Percentiles rank a stretch among this genome's conserved stretches.
phyloP scores from a whole-genome alignment of 53 echinoderm and acorn worm species.

The Arbacia lixula region DNA sequence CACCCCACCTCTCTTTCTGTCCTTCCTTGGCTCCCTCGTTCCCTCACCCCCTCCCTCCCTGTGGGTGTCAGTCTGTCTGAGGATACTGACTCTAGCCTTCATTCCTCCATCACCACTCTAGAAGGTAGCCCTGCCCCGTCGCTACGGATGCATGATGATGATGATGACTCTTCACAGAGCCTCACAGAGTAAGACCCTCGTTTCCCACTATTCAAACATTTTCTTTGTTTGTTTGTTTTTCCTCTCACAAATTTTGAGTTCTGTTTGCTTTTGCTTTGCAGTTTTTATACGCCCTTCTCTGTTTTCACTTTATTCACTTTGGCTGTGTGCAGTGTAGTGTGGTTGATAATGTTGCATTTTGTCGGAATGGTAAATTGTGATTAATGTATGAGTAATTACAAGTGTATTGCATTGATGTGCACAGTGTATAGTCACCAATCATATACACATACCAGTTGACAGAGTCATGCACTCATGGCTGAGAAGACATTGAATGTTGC shows the following conservation, averaged over 20 bases:
- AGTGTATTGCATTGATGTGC: too few relatives aligned
- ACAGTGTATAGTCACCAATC: too few relatives aligned
- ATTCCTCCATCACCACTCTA: slow-evolving; percentile 94
- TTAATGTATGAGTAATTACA: too few relatives aligned
- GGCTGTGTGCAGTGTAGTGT: slow-evolving; percentile 7
- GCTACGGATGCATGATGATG: slow-evolving; percentile 45
- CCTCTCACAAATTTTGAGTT: slow-evolving; percentile 1
- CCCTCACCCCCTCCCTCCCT: slow-evolving; percentile 25
- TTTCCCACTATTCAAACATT: slow-evolving; percentile 22
- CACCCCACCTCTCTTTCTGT: neutral
- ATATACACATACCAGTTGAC: too few relatives aligned
- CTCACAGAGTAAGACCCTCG: slow-evolving; percentile 47
- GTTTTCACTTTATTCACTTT: too few relatives aligned
- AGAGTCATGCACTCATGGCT: too few relatives aligned
- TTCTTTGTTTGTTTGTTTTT: neutral
- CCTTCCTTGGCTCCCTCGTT: neutral
- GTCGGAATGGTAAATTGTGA: too few relatives aligned
- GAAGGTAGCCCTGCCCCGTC: slow-evolving; percentile 81
- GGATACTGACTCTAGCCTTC: slow-evolving; percentile 90
- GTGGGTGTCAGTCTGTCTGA: slow-evolving; percentile 44
- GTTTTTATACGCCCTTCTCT: neutral
- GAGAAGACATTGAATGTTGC: too few relatives aligned
- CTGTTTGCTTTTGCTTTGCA: slow-evolving; percentile 45
- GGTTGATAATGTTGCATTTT: too few relatives aligned
- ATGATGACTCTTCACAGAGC: slow-evolving; percentile 40